phyloP scores from a whole-genome alignment of 2,888 invertebrate genomes.

The Pelosia muscerda region DNA sequence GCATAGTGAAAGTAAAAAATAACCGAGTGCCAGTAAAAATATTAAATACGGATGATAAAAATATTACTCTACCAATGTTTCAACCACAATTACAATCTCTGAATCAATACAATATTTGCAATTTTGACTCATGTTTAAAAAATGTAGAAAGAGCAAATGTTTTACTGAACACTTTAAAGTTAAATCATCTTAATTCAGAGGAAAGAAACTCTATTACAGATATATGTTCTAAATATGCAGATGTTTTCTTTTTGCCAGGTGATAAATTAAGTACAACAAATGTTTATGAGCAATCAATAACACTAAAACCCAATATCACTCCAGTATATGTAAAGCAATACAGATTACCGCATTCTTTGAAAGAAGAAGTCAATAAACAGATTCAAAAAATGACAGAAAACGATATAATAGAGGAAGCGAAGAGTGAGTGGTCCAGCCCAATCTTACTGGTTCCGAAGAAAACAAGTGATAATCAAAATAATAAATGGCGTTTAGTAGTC shows the following conservation, averaged over 20 bases:
- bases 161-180: too few relatives aligned
- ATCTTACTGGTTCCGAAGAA: background rate
- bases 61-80: too few relatives aligned
- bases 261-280: background rate
- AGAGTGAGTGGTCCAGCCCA: background rate
- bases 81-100: too few relatives aligned
- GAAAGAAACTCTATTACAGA: too few relatives aligned
- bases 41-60: too few relatives aligned
- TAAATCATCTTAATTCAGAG: too few relatives aligned
- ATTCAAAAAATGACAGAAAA: background rate
- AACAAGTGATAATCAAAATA: too few relatives aligned
- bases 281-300: background rate
- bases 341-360: background rate
- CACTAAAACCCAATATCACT: background rate
- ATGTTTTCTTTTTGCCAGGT: background rate
- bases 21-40: too few relatives aligned
- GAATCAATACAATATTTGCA: too few relatives aligned
- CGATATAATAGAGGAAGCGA: background rate
- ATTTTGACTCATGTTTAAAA: too few relatives aligned
- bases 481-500: background rate
- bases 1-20: too few relatives aligned
- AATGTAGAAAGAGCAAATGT: too few relatives aligned
- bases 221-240: background rate
- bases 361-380: background rate
- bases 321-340: background rate